Base-by-base conservation (phyloP, 2,797 vertebrate genomes). In the Neoniphon sammara region DNA sequence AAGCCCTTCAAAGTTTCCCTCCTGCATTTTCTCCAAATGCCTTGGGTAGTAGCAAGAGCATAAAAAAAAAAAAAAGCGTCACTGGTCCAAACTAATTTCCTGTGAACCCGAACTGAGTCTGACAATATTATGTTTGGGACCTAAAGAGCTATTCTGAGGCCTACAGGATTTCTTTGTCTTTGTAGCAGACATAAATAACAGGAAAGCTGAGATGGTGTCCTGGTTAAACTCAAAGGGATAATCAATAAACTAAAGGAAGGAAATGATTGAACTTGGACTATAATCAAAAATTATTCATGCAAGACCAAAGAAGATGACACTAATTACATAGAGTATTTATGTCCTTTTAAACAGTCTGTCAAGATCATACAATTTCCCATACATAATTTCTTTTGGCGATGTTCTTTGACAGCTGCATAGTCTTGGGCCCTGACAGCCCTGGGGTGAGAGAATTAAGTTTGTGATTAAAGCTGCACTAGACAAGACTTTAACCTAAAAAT, bases 111-210 rank as follows among this genome's bases (percentile, higher is more conserved):
- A 78, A 75, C 60, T 77, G 55, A 80, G 70, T 65, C 73, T 12
- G 68, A 80, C 74, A 91, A 80, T 85, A 85, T 91, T 88, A 71
- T 78, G 66, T 86, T 85, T 81, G 71, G 70, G 89, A 54, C 46
- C 30, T 31, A 62, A 64, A 49, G 47, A 71, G 64, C 68, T 74
- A 64, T 74, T 81, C 77, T 53, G 21, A 77, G 39, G 70, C 52
- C n/a, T 15, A 20, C 7, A 8, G n/a, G 57, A 56, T 34, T 74
- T 80, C 66, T 88, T 78, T 75, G 57, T 73, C 61, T 82, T 80
- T 70, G 64, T 34, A 56, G 36, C 18, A 68, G 39, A 47, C 44
- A 30, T 23, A 23, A 17, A 65, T 47, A 44, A 39, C 66, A 61
- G 31, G 31, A 74, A 78, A 57, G 56, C 17, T n/a, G 54, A 69